phyloP scores from a whole-genome alignment of 2,888 invertebrate species.

The Timema podura region DNA sequence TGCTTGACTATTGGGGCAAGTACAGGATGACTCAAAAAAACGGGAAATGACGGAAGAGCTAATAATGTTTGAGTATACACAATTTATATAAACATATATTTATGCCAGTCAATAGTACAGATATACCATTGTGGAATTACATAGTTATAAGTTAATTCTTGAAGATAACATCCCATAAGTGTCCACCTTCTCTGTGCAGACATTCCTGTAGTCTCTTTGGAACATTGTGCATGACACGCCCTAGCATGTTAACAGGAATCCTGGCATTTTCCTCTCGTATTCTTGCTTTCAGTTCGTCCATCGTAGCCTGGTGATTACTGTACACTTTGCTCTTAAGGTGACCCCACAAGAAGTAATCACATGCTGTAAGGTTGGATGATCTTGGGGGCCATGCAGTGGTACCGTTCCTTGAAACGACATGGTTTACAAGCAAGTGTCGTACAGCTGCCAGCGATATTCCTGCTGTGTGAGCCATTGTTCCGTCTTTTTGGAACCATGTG shows the following conservation, averaged over 20 bases:
- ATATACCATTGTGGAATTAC: no score
- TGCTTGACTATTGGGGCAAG: no score
- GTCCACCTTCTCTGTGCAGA: not conserved
- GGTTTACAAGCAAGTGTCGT: not conserved
- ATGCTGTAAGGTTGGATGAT: not conserved
- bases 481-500: not conserved
- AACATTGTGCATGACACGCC: not conserved
- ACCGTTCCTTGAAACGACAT: not conserved
- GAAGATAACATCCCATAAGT: not conserved
- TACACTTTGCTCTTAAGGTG: not conserved
- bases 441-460: not conserved
- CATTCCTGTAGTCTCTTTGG: not conserved
- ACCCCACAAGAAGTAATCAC: not conserved
- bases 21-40: no score
- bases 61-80: no score
- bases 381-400: not conserved
- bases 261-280: not conserved
- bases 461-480: not conserved
- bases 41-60: no score
- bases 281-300: not conserved
- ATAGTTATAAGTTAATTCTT: not conserved
- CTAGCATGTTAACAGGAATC: not conserved
- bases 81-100: no score
- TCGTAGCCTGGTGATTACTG: not conserved
- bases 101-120: no score